A percentile compares a stretch with the other conserved stretches of the same genome.
phyloP scores from a whole-genome alignment of 2,888 invertebrate genomes.

The Aelia acuminata region DNA sequence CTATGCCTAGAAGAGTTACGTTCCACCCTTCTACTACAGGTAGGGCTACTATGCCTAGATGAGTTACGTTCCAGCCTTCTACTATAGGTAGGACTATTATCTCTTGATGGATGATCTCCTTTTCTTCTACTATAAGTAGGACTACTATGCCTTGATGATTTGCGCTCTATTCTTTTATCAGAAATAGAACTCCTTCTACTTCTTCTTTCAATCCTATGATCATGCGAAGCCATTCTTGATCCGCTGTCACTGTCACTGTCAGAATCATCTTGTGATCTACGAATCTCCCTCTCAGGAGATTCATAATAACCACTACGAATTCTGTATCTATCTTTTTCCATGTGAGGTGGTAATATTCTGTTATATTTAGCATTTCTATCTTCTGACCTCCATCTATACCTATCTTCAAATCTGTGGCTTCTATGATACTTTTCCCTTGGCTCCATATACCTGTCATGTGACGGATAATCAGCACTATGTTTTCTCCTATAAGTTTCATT shows the following conservation, averaged over 20 bases:
- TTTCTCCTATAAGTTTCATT: neutral
- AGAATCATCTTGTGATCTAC: neutral
- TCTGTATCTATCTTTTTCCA: neutral
- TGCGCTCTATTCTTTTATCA: neutral
- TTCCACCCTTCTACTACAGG: neutral
- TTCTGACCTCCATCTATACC: constrained; percentile 19
- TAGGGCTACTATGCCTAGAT: too few species aligned
- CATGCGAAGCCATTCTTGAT: neutral
- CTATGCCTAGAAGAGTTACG: neutral
- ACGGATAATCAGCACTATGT: neutral
- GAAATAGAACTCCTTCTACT: neutral
- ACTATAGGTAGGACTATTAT: constrained; percentile 8
- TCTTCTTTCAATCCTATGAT: neutral
- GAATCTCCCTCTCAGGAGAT: neutral
- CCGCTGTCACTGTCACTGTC: neutral
- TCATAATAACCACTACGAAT: neutral
- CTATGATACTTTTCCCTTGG: neutral
- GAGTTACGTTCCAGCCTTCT: too few species aligned
- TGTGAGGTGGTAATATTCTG: neutral
- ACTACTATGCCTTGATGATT: too few species aligned
- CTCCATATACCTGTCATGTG: neutral
- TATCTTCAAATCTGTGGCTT: neutral
- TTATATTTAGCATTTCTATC: constrained; percentile 12
- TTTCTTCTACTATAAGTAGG: neutral
- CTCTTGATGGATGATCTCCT: neutral